Conservation (phyloP, 2,888 invertebrate genomes). For the Smittia aterrima region DNA sequence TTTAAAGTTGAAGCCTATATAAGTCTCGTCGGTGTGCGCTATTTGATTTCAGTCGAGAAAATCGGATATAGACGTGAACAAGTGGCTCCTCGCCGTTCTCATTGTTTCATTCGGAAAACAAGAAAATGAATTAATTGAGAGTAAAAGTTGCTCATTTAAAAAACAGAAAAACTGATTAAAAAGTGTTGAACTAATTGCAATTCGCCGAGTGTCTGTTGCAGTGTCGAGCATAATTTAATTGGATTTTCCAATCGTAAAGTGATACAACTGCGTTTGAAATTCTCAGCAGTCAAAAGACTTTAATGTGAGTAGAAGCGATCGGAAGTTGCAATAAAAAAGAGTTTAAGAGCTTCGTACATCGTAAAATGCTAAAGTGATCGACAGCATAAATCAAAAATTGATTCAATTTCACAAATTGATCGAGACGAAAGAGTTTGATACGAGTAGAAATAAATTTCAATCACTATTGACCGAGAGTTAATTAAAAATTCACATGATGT, state of each 20-base stretch:
- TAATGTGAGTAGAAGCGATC: neutral
- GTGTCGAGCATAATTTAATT: neutral
- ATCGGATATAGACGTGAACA: conserved; percentile 29
- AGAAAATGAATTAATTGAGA: neutral
- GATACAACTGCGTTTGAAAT: neutral
- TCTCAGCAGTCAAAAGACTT: neutral
- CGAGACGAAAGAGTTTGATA: neutral
- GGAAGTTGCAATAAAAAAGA: neutral
- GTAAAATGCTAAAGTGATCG: no score
- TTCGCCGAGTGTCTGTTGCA: neutral
- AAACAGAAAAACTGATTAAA: no score
- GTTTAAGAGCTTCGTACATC: neutral
- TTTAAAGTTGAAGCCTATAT: conserved; percentile 36
- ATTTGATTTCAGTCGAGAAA: conserved; percentile 37
- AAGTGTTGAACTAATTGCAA: neutral
- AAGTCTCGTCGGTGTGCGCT: conserved; percentile 20
- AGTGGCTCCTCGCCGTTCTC: neutral
- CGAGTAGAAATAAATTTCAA: neutral
- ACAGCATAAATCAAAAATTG: no score
- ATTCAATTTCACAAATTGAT: no score
- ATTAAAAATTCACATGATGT: conserved; percentile 4
- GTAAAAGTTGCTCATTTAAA: neutral
- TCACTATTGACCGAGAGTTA: neutral
- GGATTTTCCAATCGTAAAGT: no score
- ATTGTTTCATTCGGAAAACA: neutral